phyloP scores from a whole-genome alignment of 64 coral and sea anemone genomes.

The Cladopsammia gracilis region DNA sequence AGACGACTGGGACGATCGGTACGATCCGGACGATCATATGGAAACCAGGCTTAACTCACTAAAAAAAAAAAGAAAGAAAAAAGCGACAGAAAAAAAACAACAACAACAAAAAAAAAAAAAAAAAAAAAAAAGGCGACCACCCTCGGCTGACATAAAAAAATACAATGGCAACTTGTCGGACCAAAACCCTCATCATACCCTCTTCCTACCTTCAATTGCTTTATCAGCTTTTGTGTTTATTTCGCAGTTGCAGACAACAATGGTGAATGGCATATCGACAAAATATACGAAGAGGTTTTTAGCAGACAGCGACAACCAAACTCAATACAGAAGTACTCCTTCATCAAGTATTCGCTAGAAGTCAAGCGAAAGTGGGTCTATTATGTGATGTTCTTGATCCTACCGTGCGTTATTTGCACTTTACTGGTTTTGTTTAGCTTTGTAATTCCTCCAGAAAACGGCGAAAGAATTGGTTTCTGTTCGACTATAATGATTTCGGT shows the following conservation, averaged over 20 bases:
- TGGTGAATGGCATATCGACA: slow-evolving; percentile 56
- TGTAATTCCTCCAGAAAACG: slow-evolving; percentile 71
- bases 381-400: slow-evolving; percentile 59
- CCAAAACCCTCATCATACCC: no score
- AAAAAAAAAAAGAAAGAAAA: no score
- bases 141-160: no score
- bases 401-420: slow-evolving; percentile 57
- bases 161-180: no score
- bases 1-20: no score
- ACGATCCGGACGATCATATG: no score
- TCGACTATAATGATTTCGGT: slow-evolving; percentile 69
- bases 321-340: neutral
- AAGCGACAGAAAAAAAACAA: no score
- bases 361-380: slow-evolving; percentile 56
- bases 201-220: neutral
- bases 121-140: no score
- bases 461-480: slow-evolving; percentile 70
- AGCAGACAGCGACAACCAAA: neutral
- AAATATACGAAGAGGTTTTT: neutral
- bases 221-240: neutral
- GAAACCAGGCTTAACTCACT: no score
- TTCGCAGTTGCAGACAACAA: neutral
- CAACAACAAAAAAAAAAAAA: no score
- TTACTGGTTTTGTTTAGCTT: slow-evolving; percentile 64
- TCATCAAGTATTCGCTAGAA: neutral